Evolutionary conservation across 2,888 invertebrate species (phyloP), one percentile per base, ranked within the genome.

Genomic region (Camponotus fellah): DNA sequence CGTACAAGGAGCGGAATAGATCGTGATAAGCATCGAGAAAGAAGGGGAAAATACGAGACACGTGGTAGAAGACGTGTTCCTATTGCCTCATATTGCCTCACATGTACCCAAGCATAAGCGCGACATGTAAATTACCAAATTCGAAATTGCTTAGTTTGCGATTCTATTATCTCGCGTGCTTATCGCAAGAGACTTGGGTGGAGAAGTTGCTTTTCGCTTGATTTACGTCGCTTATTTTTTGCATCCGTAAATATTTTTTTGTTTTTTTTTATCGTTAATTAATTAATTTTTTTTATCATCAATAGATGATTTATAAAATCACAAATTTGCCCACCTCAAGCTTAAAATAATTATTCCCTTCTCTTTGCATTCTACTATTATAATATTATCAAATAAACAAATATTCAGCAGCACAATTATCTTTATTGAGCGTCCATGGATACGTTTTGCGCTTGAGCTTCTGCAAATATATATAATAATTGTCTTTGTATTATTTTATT

Each of bases 21-120:
- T 80, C 72, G 72, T 46, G 80, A 80, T 80, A 80, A 17, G 53
- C 12, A 21, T 10, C 34, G 21, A 14, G 21, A 49, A 37, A 26
- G 43, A 69, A 12, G 26, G 34, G 60, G 37, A 10, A 26, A 14
- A 14, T 9, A 53, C 53, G 53, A 53, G 79, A 32, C 69, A n/a
- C 72, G 32, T 8, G 46, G 34, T 49, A 62, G 21, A 80, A 49
- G 46, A 34, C 12, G 60, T 14, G 60, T 62, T 46, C 60, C 72
- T 60, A 34, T 66, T 65, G 71, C 34, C 21, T 40, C 60, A 46
- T n/a, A 14, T 66, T 65, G 71, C 34, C 21, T 40, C 60, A 46
- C 14, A 14, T 43, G 4, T 21, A 3, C 5, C 17, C n/a, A 53
- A 69, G 17, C 8, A 14, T 17, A 26, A 46, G 0, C 17, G 46